A percentile compares a stretch with the other conserved stretches of the same genome.
phyloP scores from a whole-genome alignment of 2,113 vertebrate genomes.

The Crotophaga sulcirostris region DNA sequence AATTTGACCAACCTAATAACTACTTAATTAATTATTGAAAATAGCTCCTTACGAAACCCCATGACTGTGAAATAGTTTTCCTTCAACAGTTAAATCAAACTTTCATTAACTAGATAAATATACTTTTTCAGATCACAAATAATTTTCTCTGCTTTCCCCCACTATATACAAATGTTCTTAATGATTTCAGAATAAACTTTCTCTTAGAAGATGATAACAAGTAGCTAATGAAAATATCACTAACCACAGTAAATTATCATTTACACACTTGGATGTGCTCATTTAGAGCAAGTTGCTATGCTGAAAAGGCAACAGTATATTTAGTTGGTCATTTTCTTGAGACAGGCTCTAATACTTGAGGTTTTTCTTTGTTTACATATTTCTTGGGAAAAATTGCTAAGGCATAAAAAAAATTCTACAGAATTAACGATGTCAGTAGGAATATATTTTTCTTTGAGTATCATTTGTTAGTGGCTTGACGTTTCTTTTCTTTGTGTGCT shows the following conservation, averaged over 20 bases:
- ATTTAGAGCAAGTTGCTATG: constrained; percentile 53
- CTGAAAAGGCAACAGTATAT: constrained; percentile 17
- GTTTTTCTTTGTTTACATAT: not conserved
- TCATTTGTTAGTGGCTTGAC: not conserved
- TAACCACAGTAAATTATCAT: not conserved
- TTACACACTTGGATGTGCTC: constrained; percentile 11
- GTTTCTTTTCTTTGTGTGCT: not conserved
- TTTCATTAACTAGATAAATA: not conserved
- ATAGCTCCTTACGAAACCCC: not conserved
- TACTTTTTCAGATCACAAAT: not conserved
- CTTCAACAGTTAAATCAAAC: not conserved
- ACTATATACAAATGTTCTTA: constrained; percentile 8
- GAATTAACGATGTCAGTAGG: not conserved
- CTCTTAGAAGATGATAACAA: constrained; percentile 26
- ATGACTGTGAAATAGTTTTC: not conserved
- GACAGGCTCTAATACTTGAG: not conserved
- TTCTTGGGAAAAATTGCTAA: not conserved
- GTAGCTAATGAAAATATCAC: constrained; percentile 36
- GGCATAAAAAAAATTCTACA: not conserved
- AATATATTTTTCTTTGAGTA: constrained; percentile 5
- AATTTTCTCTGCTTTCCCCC: not conserved
- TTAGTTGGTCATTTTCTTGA: not conserved
- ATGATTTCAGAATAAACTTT: constrained; percentile 60
- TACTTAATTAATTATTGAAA: not conserved
- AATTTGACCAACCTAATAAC: not conserved